Evolutionary conservation across 2,113 vertebrate species (phyloP), one percentile per base, ranked within the genome.

Genomic region (Cyanoliseus patagonus): DNA sequence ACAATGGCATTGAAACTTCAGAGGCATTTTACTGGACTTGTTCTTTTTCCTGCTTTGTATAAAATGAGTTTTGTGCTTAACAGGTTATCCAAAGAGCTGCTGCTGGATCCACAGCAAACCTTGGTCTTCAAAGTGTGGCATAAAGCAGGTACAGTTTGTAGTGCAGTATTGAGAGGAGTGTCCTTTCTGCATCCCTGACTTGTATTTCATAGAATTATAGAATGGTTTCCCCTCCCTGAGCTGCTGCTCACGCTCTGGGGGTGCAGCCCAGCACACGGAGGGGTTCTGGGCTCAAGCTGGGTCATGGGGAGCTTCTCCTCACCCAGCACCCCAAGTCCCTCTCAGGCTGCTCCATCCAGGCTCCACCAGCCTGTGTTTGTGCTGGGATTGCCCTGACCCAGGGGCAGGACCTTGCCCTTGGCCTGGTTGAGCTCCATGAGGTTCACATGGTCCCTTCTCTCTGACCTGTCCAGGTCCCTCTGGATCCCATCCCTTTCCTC

Each of bases 71-170:
- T 90, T 91, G 2, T 74, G 94, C 79, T 85, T 94, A 83, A 76
- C 94, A 99, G 99, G 53, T 97, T 99, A 69, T 98, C 99, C 47
- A 99, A 99, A 83, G 98, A 99, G 69, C 98, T 99, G 11, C 98
- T 99, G 57, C 62, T 99, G 94, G 99, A 99, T 96, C 98, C 99
- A 27, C 98, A 99, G 53, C 99, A 99, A 95, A 98, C 97, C 16
- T 97, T 99, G 62, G 99, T 99, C 81, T 99, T 99, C 95, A 99
- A 99, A 98, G 98, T 99, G 52, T 99, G 99, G 99, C 99, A 99
- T 96, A 99, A 99, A 99, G 98, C 98, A 99, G 99, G 99, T 99
- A 92, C 93, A 63, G 33, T 72, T 13, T 51, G 24, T 11, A 5
- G 39, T 12, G 53, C 9, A 2, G 3, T 23, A 1, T 16, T 27